Percentiles rank a stretch among this genome's conserved stretches.
Evolutionary conservation across 2,888 invertebrate species (phyloP).

Genomic region (Scrobipalpa costella): DNA sequence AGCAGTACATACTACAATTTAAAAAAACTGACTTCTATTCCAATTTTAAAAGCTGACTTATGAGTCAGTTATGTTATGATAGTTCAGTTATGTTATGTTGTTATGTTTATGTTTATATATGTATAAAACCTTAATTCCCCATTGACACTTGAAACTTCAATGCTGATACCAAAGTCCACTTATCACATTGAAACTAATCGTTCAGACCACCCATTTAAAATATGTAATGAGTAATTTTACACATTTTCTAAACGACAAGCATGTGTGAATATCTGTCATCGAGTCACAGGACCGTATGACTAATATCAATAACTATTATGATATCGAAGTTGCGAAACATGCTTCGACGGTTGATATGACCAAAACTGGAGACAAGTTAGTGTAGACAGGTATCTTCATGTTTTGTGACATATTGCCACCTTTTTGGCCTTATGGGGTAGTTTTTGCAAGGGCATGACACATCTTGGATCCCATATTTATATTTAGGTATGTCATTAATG

Average conservation of each 20-base stretch:
- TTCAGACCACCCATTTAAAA: slow-evolving; percentile 29
- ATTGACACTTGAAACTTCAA: neutral
- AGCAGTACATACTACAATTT: neutral
- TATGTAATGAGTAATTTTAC: slow-evolving; percentile 32
- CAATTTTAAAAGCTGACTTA: neutral
- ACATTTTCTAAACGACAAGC: slow-evolving; percentile 22
- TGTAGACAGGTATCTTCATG: neutral
- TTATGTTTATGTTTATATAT: too few relatives aligned
- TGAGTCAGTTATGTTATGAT: too few relatives aligned
- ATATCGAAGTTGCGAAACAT: slow-evolving; percentile 20
- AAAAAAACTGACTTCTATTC: neutral
- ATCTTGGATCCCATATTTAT: too few relatives aligned
- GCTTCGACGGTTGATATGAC: neutral
- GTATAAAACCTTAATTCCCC: neutral
- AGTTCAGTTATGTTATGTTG: too few relatives aligned
- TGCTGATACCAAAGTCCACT: neutral
- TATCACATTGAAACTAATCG: neutral
- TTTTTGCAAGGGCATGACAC: too few relatives aligned
- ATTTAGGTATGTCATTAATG: too few relatives aligned
- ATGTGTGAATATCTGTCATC: slow-evolving; percentile 21
- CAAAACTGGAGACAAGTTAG: neutral
- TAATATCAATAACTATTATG: slow-evolving; percentile 24
- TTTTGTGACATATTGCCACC: too few relatives aligned
- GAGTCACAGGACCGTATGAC: slow-evolving; percentile 16
- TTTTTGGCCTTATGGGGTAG: too few relatives aligned